Percentiles rank a stretch among this genome's conserved stretches.
These are phyloP conservation scores for Hyles vespertilio DNA, from an alignment of 1,140 invertebrate species.

Conservation along the genomic window DNA sequence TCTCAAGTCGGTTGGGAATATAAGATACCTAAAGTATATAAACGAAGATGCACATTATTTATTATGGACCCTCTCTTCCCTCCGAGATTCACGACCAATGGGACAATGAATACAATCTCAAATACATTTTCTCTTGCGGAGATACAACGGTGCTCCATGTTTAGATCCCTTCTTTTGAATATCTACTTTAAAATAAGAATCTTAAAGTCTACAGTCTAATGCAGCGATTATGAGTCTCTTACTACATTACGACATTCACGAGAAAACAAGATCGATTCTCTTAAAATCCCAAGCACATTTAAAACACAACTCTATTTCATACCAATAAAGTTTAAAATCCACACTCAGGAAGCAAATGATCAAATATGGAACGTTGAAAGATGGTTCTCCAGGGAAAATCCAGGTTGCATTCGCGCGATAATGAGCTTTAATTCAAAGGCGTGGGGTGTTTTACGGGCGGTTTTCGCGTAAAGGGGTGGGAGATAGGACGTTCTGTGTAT, in stretches of 20 bases:
- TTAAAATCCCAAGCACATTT: constrained; percentile 30
- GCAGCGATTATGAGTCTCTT: constrained; percentile 19
- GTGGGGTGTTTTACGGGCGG: constrained; percentile 17
- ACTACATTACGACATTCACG: constrained; percentile 24
- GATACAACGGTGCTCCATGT: constrained; percentile 54
- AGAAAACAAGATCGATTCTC: constrained; percentile 68
- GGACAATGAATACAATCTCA: constrained; percentile 43
- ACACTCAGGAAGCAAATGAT: constrained; percentile 35
- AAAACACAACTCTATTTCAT: constrained; percentile 16
- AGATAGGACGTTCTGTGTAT: constrained; percentile 38
- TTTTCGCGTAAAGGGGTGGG: constrained; percentile 19
- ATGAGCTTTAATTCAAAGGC: constrained; percentile 14
- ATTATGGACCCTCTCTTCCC: constrained; percentile 27
- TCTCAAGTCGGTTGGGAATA: too few relatives aligned
- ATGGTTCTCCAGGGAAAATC: constrained; percentile 73
- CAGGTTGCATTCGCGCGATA: constrained; percentile 29
- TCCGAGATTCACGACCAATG: constrained; percentile 49
- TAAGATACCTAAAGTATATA: too few relatives aligned
- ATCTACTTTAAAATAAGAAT: neutral
- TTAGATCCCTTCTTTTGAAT: constrained; percentile 18
- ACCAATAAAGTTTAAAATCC: constrained; percentile 22
- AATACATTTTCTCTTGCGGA: constrained; percentile 45
- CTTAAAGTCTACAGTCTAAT: constrained; percentile 13
- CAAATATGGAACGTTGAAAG: constrained; percentile 66
- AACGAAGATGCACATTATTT: constrained; percentile 1